phyloP scores from a whole-genome alignment of 2,113 vertebrate genomes.

The Aldabrachelys gigantea region DNA sequence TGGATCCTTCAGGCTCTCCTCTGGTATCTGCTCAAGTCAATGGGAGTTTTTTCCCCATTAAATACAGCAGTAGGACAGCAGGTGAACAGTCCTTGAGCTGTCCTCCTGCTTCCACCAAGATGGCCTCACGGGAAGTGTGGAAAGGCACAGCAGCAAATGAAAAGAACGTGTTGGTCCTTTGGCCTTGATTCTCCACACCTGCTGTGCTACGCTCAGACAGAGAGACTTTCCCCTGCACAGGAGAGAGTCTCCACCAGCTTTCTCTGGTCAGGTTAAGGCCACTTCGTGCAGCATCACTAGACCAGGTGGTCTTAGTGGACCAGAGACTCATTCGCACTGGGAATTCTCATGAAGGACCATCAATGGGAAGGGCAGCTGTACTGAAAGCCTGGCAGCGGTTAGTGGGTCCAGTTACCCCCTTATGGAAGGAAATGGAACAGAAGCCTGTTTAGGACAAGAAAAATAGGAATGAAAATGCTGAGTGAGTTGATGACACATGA shows the following conservation, averaged over 20 bases:
- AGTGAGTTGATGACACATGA: background rate
- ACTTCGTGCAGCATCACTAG: background rate
- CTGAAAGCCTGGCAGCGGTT: background rate
- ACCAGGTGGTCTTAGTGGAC: background rate
- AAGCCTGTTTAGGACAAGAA: background rate
- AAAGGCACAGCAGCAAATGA: background rate
- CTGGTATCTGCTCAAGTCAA: background rate
- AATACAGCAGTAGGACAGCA: background rate
- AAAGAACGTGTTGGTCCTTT: background rate
- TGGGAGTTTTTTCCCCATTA: no score
- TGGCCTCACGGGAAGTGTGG: background rate
- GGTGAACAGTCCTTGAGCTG: background rate
- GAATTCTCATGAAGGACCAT: background rate
- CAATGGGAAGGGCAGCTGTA: background rate
- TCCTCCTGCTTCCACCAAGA: background rate
- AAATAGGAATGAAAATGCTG: background rate
- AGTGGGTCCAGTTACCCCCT: background rate
- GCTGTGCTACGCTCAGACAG: background rate
- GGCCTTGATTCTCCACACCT: background rate
- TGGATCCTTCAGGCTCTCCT: background rate
- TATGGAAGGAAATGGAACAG: accelerated
- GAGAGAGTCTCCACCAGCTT: background rate
- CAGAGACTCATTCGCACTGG: background rate
- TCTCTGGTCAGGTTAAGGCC: background rate
- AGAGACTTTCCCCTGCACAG: background rate